Conservation (phyloP, 2,888 invertebrate species). For the Pristionchus mayeri region DNA sequence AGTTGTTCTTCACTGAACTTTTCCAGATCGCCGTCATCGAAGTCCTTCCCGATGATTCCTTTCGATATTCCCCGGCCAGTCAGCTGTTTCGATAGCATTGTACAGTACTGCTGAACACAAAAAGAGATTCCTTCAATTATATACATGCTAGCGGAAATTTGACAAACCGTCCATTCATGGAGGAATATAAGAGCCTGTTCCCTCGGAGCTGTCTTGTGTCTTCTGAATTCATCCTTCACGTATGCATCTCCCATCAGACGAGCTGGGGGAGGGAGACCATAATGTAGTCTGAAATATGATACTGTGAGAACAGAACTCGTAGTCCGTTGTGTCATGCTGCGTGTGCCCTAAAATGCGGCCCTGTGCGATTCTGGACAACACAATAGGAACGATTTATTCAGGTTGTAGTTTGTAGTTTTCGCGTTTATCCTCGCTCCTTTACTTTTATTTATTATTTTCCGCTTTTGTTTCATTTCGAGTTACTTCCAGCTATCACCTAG, state of each 20-base stretch:
- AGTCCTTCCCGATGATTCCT: constrained; percentile 56
- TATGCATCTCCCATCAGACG: constrained; percentile 71
- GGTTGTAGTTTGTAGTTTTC: too few species aligned
- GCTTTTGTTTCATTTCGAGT: too few species aligned
- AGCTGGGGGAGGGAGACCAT: constrained; percentile 68
- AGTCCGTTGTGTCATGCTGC: too few species aligned
- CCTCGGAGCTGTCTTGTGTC: constrained; percentile 60
- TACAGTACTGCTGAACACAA: constrained; percentile 65
- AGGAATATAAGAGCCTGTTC: constrained; percentile 67
- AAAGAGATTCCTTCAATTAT: background rate
- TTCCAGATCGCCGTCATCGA: constrained; percentile 57
- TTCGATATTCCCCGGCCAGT: constrained; percentile 64
- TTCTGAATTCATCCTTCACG: constrained; percentile 69
- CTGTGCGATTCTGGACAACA: too few species aligned
- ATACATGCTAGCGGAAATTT: too few species aligned
- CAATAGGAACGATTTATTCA: too few species aligned
- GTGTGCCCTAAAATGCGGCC: too few species aligned
- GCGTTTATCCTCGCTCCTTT: too few species aligned
- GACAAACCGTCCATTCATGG: constrained; percentile 68
- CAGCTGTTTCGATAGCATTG: constrained; percentile 67
- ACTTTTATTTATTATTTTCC: too few species aligned
- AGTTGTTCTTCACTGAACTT: constrained; percentile 68
- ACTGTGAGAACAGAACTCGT: too few species aligned
- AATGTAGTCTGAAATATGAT: constrained; percentile 64
- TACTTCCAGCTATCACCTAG: too few species aligned